Evolutionary conservation across 1,140 invertebrate species (phyloP).

Genomic region (Wasmannia auropunctata): DNA sequence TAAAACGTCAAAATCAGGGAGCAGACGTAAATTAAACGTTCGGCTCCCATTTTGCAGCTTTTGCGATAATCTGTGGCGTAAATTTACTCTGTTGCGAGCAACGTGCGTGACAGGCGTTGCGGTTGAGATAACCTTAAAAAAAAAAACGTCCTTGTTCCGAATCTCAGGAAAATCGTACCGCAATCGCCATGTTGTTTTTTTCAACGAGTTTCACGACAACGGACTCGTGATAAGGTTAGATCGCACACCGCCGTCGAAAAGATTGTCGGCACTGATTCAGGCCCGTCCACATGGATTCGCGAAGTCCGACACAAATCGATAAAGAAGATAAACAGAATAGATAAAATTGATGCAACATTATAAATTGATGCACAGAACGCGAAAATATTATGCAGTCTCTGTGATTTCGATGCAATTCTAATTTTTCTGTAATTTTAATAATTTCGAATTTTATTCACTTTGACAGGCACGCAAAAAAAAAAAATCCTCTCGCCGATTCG

Average conservation of each 20-base stretch:
- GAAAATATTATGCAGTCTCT: neutral
- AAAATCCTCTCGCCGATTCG: neutral
- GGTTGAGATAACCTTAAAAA: constrained; percentile 39
- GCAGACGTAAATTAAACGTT: constrained; percentile 3
- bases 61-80: neutral
- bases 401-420: neutral
- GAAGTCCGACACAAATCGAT: neutral
- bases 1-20: neutral
- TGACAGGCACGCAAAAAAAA: neutral
- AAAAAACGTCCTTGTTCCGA: constrained; percentile 19
- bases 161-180: neutral
- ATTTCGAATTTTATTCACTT: neutral
- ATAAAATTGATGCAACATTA: neutral
- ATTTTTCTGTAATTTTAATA: neutral
- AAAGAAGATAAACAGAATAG: neutral
- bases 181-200: neutral
- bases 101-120: neutral
- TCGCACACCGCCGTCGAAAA: too few species aligned
- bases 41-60: neutral
- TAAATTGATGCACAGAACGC: neutral
- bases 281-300: neutral
- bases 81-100: neutral
- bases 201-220: too few species aligned
- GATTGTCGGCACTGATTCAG: neutral
- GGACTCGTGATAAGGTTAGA: constrained; percentile 2